These are phyloP conservation scores for Acrobasis suavella DNA, from an alignment of 2,888 invertebrate species.

Conservation along the genomic window DNA sequence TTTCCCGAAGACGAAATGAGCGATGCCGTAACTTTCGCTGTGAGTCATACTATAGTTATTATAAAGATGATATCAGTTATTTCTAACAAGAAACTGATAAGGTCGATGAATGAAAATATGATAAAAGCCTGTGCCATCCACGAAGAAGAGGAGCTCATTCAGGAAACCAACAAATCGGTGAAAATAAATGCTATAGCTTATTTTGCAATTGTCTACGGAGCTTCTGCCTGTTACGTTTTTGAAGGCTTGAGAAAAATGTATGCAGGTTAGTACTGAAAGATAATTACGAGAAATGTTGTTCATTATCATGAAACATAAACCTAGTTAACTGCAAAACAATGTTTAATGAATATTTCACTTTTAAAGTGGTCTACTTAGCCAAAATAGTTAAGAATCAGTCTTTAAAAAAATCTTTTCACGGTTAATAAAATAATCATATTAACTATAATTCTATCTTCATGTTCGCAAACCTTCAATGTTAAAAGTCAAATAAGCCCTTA, in stretches of 20 bases:
- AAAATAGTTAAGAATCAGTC: background rate
- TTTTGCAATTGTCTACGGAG: constrained; percentile 52
- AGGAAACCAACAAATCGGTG: constrained; percentile 57
- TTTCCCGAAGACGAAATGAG: constrained; percentile 68
- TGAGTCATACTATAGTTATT: constrained; percentile 67
- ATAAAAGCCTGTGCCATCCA: constrained; percentile 54
- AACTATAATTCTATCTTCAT: too few relatives aligned
- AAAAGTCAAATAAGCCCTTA: background rate
- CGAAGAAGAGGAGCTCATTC: constrained; percentile 53
- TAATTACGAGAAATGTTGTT: too few relatives aligned
- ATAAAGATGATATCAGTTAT: constrained; percentile 62
- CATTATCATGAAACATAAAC: too few relatives aligned
- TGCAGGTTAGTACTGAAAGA: constrained; percentile 42
- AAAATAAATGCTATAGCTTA: constrained; percentile 64
- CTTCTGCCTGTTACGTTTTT: constrained; percentile 54
- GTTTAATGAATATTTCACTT: too few relatives aligned
- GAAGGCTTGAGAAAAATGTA: constrained; percentile 63
- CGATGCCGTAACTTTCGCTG: constrained; percentile 64
- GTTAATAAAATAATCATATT: background rate
- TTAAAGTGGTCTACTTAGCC: too few relatives aligned
- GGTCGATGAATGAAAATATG: constrained; percentile 55
- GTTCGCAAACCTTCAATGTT: too few relatives aligned
- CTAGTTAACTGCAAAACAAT: too few relatives aligned
- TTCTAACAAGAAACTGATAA: constrained; percentile 53
- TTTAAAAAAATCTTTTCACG: background rate